Conservation (phyloP, 2,888 invertebrate species). For the Parasteatoda lunata region DNA sequence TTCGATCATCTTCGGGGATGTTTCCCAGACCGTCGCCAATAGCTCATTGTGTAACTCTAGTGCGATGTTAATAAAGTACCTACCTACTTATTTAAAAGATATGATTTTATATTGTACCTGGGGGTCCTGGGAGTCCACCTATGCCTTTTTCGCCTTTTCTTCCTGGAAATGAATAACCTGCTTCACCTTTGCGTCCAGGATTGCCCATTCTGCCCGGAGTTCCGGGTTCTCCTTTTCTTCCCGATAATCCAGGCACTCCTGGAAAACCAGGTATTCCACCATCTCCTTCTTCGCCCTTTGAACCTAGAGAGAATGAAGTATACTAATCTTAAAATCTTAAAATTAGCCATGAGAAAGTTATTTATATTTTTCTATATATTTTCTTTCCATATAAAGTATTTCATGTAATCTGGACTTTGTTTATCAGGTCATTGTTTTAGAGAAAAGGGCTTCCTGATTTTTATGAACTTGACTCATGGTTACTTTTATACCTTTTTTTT, state of each 20-base stretch:
- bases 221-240: constrained; percentile 73
- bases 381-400: background rate
- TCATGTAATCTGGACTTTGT: background rate
- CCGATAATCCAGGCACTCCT: constrained; percentile 77
- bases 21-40: no score
- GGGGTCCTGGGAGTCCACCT: constrained; percentile 62
- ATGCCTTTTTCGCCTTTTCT: constrained; percentile 69
- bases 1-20: no score
- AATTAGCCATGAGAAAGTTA: background rate
- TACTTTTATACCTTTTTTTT: no score
- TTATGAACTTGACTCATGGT: no score
- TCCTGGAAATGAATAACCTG: constrained; percentile 57
- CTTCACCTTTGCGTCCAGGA: constrained; percentile 66
- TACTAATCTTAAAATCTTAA: background rate
- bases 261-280: constrained; percentile 71
- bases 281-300: constrained; percentile 71
- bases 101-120: constrained; percentile 44
- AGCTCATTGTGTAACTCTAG: no score
- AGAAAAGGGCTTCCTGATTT: no score
- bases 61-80: no score
- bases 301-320: constrained; percentile 72
- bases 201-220: constrained; percentile 71
- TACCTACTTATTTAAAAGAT: no score
- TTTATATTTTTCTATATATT: background rate
- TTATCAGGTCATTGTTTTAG: background rate